Evolutionary conservation across 1,140 invertebrate species (phyloP).

Genomic region (Periplaneta americana): DNA sequence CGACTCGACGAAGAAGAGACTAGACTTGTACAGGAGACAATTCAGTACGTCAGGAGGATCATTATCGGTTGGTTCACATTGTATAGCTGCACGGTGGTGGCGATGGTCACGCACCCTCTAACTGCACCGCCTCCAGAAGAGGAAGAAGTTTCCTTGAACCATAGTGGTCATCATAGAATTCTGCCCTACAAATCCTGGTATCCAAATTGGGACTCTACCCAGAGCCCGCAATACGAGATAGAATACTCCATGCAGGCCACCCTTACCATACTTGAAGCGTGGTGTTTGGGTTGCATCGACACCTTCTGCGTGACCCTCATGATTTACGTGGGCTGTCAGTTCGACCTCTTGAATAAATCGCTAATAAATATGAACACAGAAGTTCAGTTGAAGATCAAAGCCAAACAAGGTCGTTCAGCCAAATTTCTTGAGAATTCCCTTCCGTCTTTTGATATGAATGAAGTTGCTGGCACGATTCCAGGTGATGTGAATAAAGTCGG

Average conservation of each 20-base stretch:
- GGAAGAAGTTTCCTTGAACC: background rate
- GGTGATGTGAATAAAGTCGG: too few species aligned
- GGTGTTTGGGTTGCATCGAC: background rate
- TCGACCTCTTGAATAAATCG: background rate
- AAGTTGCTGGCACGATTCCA: too few species aligned
- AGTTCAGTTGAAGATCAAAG: background rate
- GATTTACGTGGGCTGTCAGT: background rate
- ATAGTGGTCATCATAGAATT: background rate
- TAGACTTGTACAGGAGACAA: background rate
- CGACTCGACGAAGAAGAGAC: background rate
- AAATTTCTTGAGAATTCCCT: too few species aligned
- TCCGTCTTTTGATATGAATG: too few species aligned
- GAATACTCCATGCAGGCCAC: background rate
- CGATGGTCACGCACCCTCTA: background rate
- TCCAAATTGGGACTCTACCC: background rate
- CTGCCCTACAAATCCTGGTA: background rate
- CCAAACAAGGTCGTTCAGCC: too few species aligned
- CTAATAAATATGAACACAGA: background rate
- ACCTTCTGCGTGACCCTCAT: background rate
- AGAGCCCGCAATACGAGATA: background rate
- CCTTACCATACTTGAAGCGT: background rate
- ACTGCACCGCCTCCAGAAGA: background rate
- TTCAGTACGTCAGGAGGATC: background rate
- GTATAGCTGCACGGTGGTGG: background rate
- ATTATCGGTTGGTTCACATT: background rate